These are phyloP conservation scores for Xylocopa sonorina DNA, from an alignment of 1,140 invertebrate genomes.

Conservation along the genomic window DNA sequence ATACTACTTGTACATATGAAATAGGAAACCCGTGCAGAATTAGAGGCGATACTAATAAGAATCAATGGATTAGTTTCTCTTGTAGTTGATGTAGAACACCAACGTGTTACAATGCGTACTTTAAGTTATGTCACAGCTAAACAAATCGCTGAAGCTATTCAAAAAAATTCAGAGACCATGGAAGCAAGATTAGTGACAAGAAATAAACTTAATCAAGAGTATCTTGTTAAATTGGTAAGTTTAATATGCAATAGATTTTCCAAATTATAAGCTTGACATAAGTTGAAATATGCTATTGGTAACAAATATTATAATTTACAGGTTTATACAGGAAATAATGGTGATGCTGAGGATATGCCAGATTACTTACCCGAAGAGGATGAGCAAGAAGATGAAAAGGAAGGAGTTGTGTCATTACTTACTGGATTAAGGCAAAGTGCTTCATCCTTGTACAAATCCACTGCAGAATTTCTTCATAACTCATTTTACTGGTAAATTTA, in stretches of 20 bases:
- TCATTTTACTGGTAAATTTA: constrained; percentile 81
- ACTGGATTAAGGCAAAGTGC: constrained; percentile 80
- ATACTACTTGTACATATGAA: not conserved
- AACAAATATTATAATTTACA: constrained; percentile 46
- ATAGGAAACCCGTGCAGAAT: constrained; percentile 78
- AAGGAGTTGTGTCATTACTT: constrained; percentile 80
- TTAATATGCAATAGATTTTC: not conserved
- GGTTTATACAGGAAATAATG: constrained; percentile 71
- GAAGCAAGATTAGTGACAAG: constrained; percentile 80
- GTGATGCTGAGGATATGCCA: constrained; percentile 77
- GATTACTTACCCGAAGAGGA: constrained; percentile 81
- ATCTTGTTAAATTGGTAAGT: constrained; percentile 78
- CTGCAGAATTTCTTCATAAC: constrained; percentile 79
- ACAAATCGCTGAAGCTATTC: constrained; percentile 80
- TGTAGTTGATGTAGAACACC: constrained; percentile 81
- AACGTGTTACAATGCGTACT: constrained; percentile 80
- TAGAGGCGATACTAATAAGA: constrained; percentile 79
- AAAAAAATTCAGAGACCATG: constrained; percentile 77
- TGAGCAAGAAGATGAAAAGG: constrained; percentile 76
- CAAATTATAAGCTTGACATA: not conserved
- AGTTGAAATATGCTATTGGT: constrained; percentile 22
- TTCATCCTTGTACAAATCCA: constrained; percentile 80
- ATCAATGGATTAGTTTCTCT: constrained; percentile 80
- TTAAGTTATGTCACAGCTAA: constrained; percentile 77
- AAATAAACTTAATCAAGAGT: constrained; percentile 82